Evolutionary conservation across 2,113 vertebrate species (phyloP).

Genomic region (Procavia capensis): DNA sequence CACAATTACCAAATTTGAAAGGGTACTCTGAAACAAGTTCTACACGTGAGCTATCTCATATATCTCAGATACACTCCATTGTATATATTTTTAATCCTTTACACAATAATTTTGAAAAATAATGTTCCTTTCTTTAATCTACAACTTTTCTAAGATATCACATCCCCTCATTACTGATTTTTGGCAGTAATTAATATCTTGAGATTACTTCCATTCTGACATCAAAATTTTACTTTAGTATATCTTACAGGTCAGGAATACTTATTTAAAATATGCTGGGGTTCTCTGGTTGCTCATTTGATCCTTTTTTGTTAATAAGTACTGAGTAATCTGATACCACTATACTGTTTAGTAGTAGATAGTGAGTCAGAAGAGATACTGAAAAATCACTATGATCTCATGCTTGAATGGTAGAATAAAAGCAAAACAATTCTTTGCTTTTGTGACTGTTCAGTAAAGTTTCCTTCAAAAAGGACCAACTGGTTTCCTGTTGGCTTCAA

Average conservation of each 20-base stretch:
- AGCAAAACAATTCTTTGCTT: conserved; percentile 58
- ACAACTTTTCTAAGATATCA: neutral
- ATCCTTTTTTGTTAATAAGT: neutral
- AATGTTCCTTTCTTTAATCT: conserved; percentile 24
- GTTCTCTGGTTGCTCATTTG: neutral
- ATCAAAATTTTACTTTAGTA: conserved; percentile 20
- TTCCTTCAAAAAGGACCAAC: conserved; percentile 53
- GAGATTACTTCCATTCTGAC: conserved; percentile 41
- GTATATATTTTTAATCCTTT: neutral
- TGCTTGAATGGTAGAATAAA: conserved; percentile 27
- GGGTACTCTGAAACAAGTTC: neutral
- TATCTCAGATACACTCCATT: neutral
- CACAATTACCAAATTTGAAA: conserved; percentile 39
- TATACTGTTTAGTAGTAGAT: conserved; percentile 26
- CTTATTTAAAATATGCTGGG: neutral
- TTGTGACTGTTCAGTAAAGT: conserved; percentile 20
- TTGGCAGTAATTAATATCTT: neutral
- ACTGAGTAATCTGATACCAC: conserved; percentile 11
- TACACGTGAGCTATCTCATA: neutral
- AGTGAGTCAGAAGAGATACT: conserved; percentile 51
- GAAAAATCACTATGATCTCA: conserved; percentile 54
- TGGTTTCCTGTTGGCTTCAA: conserved; percentile 56
- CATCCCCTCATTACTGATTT: neutral
- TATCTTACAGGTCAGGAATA: conserved; percentile 37
- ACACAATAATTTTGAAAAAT: conserved; percentile 14